A percentile compares a stretch with the other conserved stretches of the same genome.
Conservation (phyloP, 64 coral and sea anemone species). For the Trachythela sp. region DNA sequence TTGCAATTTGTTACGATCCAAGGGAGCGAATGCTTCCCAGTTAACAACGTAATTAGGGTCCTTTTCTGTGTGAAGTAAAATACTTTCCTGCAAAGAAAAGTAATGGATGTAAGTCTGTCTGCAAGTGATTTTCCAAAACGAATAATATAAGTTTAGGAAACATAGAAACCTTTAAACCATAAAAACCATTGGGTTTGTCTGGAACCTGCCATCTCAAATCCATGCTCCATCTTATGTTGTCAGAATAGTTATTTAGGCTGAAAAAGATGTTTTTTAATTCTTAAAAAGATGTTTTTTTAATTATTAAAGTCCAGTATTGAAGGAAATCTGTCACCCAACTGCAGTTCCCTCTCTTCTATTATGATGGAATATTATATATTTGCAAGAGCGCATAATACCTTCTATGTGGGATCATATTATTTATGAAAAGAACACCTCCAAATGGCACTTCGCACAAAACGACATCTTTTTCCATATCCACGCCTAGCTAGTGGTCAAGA, state of each 20-base stretch:
- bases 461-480: conserved; percentile 65
- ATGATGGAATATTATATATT: too few relatives aligned
- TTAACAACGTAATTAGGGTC: conserved; percentile 47
- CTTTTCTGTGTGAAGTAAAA: conserved; percentile 51
- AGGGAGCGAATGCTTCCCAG: conserved; percentile 53
- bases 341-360: too few relatives aligned
- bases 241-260: conserved; percentile 61
- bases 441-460: conserved; percentile 80
- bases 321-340: too few relatives aligned
- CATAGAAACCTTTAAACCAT: conserved; percentile 77
- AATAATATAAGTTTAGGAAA: too few relatives aligned
- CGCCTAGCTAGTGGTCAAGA: conserved; percentile 74
- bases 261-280: neutral
- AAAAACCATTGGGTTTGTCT: conserved; percentile 72
- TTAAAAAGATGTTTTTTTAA: too few relatives aligned
- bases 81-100: conserved; percentile 41
- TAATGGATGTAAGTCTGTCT: too few relatives aligned
- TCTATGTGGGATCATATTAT: conserved; percentile 73
- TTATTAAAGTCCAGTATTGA: too few relatives aligned
- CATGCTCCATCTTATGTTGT: conserved; percentile 65
- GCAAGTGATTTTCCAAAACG: too few relatives aligned
- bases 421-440: conserved; percentile 75
- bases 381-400: too few relatives aligned
- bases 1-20: conserved; percentile 49
- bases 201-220: conserved; percentile 75